Percentiles rank a stretch among this genome's conserved stretches.
phyloP scores from a whole-genome alignment of 2,797 vertebrate genomes.

The Clamator glandarius region DNA sequence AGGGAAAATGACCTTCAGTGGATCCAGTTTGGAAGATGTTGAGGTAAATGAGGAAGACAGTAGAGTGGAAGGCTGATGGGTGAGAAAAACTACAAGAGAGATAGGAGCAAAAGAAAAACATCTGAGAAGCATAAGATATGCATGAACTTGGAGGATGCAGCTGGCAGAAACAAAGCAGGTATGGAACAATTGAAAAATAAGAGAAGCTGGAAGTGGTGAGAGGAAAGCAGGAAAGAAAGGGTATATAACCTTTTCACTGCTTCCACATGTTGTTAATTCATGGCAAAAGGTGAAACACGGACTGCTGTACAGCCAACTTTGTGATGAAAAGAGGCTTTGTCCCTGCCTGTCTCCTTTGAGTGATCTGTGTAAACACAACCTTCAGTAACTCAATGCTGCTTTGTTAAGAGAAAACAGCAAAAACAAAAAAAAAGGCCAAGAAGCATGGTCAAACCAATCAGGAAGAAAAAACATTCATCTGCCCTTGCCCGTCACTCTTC shows the following conservation, averaged over 20 bases:
- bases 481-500: not conserved
- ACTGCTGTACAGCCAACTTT: not conserved
- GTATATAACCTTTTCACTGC: not conserved
- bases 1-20: not conserved
- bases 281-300: not conserved
- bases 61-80: not conserved
- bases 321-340: not conserved
- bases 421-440: not conserved
- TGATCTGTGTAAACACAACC: not conserved
- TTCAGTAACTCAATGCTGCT: not conserved
- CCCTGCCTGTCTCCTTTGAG: not conserved
- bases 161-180: not conserved
- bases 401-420: not conserved
- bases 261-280: not conserved
- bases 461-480: not conserved
- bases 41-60: not conserved
- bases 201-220: not conserved
- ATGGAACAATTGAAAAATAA: not conserved
- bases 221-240: not conserved
- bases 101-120: not conserved
- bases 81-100: not conserved
- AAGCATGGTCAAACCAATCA: not conserved
- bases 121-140: rapidly evolving
- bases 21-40: not conserved
- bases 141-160: not conserved